Conservation (phyloP, 2,113 vertebrate species). For the Rhodinocichla rosea region DNA sequence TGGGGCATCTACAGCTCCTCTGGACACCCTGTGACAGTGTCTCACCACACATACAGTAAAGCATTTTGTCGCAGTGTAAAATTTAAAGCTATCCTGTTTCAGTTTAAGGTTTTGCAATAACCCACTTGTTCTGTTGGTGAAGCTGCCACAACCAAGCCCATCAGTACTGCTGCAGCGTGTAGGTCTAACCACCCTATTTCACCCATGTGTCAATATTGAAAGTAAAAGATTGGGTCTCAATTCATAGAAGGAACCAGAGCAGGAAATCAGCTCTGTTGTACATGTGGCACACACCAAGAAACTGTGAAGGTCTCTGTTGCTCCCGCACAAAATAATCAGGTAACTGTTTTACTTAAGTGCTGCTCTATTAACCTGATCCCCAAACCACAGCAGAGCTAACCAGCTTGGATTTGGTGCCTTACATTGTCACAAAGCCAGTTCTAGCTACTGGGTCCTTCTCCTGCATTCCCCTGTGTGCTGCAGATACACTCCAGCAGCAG, state of each 20-base stretch:
- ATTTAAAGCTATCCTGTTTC: background rate
- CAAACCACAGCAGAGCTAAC: background rate
- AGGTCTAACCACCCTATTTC: background rate
- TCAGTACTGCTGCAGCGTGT: background rate
- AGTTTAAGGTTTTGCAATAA: background rate
- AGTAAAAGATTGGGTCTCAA: background rate
- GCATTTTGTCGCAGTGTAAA: background rate
- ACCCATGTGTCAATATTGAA: background rate
- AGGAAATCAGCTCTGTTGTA: background rate
- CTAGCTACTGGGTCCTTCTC: background rate
- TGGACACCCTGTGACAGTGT: background rate
- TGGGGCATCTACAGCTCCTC: background rate
- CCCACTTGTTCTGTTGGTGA: background rate
- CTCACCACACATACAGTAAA: background rate
- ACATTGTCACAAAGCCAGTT: background rate
- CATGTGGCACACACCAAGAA: background rate
- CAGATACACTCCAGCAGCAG: background rate
- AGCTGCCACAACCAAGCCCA: background rate
- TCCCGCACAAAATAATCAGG: background rate
- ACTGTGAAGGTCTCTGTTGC: background rate
- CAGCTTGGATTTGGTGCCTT: background rate
- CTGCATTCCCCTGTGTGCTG: background rate
- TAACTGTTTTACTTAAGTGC: background rate
- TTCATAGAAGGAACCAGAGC: background rate
- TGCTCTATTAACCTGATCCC: background rate